phyloP scores from a whole-genome alignment of 2,888 invertebrate genomes.

The Cordilura impudica region DNA sequence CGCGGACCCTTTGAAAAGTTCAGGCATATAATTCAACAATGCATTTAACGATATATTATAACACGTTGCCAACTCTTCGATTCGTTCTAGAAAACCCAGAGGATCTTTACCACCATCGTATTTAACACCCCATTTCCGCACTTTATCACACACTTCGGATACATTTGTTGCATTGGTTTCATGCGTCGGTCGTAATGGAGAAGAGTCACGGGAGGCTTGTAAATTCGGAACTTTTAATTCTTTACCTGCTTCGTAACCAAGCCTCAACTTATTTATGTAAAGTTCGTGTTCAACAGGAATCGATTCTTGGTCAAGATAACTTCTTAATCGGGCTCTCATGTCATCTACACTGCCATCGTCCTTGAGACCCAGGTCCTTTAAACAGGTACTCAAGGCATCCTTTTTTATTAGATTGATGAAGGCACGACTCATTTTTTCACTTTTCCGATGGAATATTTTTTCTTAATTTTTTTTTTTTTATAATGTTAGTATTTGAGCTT shows the following conservation, averaged over 20 bases:
- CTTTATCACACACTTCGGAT: slow-evolving; percentile 4
- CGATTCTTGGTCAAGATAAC: neutral
- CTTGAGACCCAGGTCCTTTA: neutral
- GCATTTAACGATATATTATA: neutral
- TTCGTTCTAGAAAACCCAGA: slow-evolving; percentile 14
- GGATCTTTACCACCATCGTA: slow-evolving; percentile 36
- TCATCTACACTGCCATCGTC: neutral
- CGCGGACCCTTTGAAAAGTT: slow-evolving; percentile 11
- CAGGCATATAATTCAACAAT: slow-evolving; percentile 31
- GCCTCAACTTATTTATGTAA: neutral
- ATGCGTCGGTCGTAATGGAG: neutral
- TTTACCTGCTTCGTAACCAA: neutral
- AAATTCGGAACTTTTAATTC: neutral
- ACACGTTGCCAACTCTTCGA: slow-evolving; percentile 3
- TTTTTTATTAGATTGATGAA: slow-evolving; percentile 10
- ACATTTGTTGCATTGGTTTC: neutral
- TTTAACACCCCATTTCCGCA: slow-evolving; percentile 26
- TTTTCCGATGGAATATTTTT: too few relatives aligned
- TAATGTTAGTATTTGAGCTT: too few relatives aligned
- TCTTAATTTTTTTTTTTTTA: too few relatives aligned
- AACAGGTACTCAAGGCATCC: neutral
- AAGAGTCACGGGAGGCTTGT: neutral
- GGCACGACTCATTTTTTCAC: slow-evolving; percentile 3
- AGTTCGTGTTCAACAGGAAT: neutral
- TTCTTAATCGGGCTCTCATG: neutral